Evolutionary conservation across 2,113 vertebrate species (phyloP), one percentile per base, ranked within the genome.

Genomic region (Cichladusa arquata): DNA sequence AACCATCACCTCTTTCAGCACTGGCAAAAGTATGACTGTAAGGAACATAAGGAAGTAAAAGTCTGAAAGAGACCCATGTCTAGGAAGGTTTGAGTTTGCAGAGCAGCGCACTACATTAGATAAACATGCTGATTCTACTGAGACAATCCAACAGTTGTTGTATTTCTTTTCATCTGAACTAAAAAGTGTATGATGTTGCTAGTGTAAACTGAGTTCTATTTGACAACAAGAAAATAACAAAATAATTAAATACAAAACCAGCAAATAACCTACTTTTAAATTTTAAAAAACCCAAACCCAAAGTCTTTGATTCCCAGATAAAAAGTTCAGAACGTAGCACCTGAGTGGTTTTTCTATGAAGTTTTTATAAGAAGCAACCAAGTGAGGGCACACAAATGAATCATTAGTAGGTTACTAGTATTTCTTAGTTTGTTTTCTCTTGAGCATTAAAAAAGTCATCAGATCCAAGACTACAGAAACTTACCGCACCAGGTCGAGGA

Each of bases 401-500:
- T 19, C 42, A 61, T 34, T 28, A 80, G 18, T 4, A 66, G 8
- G 8, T n/a, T 85, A 33, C 14, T 23, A 25, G 2, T 25, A 34
- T 25, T 65, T 45, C 45, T 23, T 20, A 40, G 8, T 26, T 57
- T 61, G 14, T 40, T 93, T 61, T 64, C 19, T 76, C 38, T 12
- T 53, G 14, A 53, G 24, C 51, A 69, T 18, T 84, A 74, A 71
- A 53, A 11, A 25, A 42, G 11, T 7, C 1, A 62, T 18, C 48
- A 95, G 31, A 61, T 42, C 8, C 28, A 47, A 81, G 16, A 51
- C 19, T 12, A 65, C 24, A 54, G 38, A 88, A 58, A 97, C 99
- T 99, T 95, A 99, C 99, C 19, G 98, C 98, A 95, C 99, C 99
- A 8, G 99, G 99, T 34, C 99, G 98, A 24, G 99, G 99, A 22